Conservation (phyloP, 2,888 invertebrate species). For the Heliconius cydno region DNA sequence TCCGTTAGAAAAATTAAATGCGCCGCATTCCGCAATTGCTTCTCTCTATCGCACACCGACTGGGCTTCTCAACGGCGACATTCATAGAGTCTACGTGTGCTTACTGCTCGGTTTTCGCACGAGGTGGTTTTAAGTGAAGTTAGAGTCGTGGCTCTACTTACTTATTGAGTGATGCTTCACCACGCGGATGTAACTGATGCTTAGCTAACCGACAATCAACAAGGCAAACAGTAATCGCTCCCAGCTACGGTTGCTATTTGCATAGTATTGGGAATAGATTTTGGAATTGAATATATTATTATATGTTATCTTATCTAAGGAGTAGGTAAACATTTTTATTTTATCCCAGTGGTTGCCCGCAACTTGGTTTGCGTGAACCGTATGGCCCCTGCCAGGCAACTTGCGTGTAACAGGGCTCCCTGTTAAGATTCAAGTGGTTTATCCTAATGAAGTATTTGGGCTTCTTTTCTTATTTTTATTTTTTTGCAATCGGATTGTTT, state of each 20-base stretch:
- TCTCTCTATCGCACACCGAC: slow-evolving; percentile 66
- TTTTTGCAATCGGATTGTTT: too few species aligned
- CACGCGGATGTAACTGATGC: not conserved
- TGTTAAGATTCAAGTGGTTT: too few species aligned
- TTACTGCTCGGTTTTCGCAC: not conserved
- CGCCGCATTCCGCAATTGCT: slow-evolving; percentile 78
- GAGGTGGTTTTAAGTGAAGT: not conserved
- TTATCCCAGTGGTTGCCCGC: not conserved
- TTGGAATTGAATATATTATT: slow-evolving; percentile 10
- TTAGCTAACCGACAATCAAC: not conserved
- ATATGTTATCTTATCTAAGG: slow-evolving; percentile 16
- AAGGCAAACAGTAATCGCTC: not conserved
- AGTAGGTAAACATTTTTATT: not conserved
- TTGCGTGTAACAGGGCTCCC: not conserved
- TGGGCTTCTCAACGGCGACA: slow-evolving; percentile 1
- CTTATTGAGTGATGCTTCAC: not conserved
- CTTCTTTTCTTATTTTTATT: too few species aligned
- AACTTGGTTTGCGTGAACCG: too few species aligned
- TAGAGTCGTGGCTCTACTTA: not conserved
- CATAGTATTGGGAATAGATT: slow-evolving; percentile 33
- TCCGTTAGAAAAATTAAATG: slow-evolving; percentile 83
- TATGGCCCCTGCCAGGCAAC: not conserved
- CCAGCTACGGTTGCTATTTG: slow-evolving; percentile 38
- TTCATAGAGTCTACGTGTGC: slow-evolving; percentile 2
- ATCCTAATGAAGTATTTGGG: too few species aligned